Conservation (phyloP, 2,113 vertebrate genomes). For the Phalacrocorax aristotelis region DNA sequence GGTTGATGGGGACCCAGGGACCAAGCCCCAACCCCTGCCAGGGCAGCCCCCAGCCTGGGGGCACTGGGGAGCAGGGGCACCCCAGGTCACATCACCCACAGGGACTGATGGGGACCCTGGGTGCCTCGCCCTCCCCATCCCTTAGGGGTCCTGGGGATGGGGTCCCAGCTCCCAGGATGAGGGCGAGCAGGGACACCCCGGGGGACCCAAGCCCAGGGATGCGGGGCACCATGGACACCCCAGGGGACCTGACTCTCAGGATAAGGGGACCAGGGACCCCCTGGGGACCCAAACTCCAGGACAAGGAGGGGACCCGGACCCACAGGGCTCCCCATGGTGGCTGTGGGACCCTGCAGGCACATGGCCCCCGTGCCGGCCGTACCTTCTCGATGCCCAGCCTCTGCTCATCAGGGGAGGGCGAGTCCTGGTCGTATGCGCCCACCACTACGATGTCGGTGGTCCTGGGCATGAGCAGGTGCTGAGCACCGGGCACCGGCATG, state of each 20-base stretch:
- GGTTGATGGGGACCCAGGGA: not conserved
- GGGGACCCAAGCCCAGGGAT: not conserved
- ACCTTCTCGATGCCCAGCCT: conserved; percentile 77
- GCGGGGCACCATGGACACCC: accelerated
- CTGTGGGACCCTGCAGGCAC: not conserved
- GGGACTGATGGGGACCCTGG: not conserved
- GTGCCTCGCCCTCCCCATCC: too few species aligned
- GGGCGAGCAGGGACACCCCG: not conserved
- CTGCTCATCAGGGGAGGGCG: conserved; percentile 69
- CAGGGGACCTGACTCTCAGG: not conserved
- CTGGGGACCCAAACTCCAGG: accelerated
- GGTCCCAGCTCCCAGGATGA: accelerated
- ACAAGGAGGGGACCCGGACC: not conserved
- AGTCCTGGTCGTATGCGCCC: conserved; percentile 81
- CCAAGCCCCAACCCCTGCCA: not conserved
- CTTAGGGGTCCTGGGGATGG: not conserved
- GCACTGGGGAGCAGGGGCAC: not conserved
- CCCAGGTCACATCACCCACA: not conserved
- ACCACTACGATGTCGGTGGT: conserved; percentile 79
- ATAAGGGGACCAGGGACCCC: not conserved
- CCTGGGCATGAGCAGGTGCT: conserved; percentile 36
- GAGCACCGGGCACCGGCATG: not conserved
- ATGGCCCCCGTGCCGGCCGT: accelerated
- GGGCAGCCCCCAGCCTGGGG: not conserved
- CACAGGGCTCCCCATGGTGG: accelerated